Evolutionary conservation across 2,113 vertebrate genomes (phyloP).

Genomic region (Anseranas semipalmata): DNA sequence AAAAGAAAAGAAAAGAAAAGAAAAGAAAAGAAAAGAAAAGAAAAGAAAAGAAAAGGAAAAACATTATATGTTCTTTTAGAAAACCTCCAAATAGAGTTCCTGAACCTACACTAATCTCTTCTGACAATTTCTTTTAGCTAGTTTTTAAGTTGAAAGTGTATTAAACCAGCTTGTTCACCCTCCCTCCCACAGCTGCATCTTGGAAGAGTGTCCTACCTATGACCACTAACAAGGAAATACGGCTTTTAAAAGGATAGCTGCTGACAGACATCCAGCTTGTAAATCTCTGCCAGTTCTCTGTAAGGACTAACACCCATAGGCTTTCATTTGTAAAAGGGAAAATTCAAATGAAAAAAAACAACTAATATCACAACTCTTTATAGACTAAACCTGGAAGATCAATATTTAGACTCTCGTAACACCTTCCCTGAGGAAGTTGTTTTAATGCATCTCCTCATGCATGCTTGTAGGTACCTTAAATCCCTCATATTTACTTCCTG

Average conservation of each 20-base stretch:
- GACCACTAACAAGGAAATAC: neutral
- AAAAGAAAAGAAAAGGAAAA: neutral
- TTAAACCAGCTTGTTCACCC: neutral
- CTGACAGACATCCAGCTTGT: neutral
- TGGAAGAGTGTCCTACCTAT: neutral
- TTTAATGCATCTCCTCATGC: neutral
- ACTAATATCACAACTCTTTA: neutral
- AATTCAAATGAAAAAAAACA: neutral
- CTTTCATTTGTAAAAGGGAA: neutral
- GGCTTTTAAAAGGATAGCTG: neutral
- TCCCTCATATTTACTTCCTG: neutral
- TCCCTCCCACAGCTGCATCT: neutral
- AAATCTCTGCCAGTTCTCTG: neutral
- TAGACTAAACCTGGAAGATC: neutral
- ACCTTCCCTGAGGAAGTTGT: neutral
- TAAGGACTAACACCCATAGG: neutral
- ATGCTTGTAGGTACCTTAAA: neutral
- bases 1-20: neutral
- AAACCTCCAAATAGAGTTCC: constrained; percentile 21
- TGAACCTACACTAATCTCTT: constrained; percentile 35
- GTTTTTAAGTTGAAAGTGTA: neutral
- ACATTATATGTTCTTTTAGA: constrained; percentile 52
- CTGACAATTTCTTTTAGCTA: constrained; percentile 10
- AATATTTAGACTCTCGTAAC: neutral
- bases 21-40: neutral